Evolutionary conservation across 2,113 vertebrate genomes (phyloP).

Genomic region (Pseudolaguvia tuberculata): DNA sequence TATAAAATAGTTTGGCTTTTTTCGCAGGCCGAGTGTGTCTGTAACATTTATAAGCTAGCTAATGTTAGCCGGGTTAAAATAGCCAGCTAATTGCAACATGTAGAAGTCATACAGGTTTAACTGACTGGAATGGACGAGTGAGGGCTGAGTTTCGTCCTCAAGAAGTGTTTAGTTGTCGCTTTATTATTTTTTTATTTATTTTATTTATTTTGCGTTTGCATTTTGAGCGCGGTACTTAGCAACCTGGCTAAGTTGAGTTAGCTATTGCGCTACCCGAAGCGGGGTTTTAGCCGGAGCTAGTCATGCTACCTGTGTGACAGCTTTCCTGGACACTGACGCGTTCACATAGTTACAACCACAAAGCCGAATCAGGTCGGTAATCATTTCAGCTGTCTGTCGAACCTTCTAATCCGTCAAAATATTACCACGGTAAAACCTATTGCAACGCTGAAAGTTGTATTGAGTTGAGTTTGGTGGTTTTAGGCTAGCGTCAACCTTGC

Average conservation of each 20-base stretch:
- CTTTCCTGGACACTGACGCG: conserved; percentile 26
- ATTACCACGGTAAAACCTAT: background rate
- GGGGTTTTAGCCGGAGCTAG: conserved; percentile 25
- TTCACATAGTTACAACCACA: conserved; percentile 3
- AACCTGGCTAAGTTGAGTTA: conserved; percentile 13
- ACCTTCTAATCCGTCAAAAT: background rate
- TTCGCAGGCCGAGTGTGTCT: conserved; percentile 20
- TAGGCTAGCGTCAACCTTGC: conserved; percentile 5
- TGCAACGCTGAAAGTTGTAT: background rate
- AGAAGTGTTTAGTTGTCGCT: background rate
- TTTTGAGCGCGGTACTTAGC: conserved; percentile 33
- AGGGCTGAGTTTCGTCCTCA: background rate
- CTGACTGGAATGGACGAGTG: background rate
- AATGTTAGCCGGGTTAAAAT: conserved; percentile 27
- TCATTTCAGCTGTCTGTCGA: background rate
- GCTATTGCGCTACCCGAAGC: conserved; percentile 8
- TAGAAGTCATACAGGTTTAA: background rate
- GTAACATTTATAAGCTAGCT: conserved; percentile 19
- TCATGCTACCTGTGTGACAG: conserved; percentile 39
- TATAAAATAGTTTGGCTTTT: background rate
- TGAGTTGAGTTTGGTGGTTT: conserved; percentile 7
- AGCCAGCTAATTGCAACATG: conserved; percentile 19
- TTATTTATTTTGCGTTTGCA: background rate
- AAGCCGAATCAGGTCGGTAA: conserved; percentile 18
- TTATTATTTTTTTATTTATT: background rate